Base-by-base conservation (phyloP, 1,140 invertebrate species). In the Magallana angulata region DNA sequence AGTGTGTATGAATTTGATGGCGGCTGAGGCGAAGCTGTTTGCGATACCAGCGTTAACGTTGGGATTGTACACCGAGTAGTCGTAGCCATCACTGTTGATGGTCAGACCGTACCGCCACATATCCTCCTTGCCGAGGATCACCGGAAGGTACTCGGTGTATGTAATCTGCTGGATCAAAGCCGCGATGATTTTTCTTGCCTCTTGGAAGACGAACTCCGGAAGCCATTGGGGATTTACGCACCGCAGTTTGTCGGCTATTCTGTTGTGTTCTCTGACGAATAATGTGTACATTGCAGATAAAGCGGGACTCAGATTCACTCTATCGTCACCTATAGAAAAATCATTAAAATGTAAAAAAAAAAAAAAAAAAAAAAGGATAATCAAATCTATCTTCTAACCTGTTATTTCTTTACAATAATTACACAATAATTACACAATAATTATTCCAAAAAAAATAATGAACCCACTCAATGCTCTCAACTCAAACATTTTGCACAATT, bases 121-220 rank as follows among this genome's bases (percentile, higher is more conserved):
- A 64, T 48, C 18, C 12, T 85, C 64, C 0, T 81, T 81, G 0
- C 98, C 98, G 16, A 99, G 93, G 85, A 99, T 96, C 58, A 96
- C 95, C 0, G 98, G 98, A 57, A 99, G 93, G 98, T 98, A 99
- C 89, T 99, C 96, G 60, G 96, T 95, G 91, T 98, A 99, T 1
- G 98, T 99, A 57, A 99, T 98, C 90, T 98, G 97, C 94, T 99
- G 99, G 96, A 99, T 97, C 94, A 98, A 98, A 9, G 98, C 98
- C 1, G 97, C 98, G 5, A 99, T 96, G 88, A 99, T 98, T 92
- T 98, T 99, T 83, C 98, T 96, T 14, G 94, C 91, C 87, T 96
- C 95, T 92, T 99, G 97, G 93, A 97, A 99, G 5, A 99, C 92
- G 80, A 96, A 97, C 87, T 99, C 98, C 90, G 97, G 96, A 7